Conservation (phyloP, 2,888 invertebrate species). For the Drosophila percnosoma region DNA sequence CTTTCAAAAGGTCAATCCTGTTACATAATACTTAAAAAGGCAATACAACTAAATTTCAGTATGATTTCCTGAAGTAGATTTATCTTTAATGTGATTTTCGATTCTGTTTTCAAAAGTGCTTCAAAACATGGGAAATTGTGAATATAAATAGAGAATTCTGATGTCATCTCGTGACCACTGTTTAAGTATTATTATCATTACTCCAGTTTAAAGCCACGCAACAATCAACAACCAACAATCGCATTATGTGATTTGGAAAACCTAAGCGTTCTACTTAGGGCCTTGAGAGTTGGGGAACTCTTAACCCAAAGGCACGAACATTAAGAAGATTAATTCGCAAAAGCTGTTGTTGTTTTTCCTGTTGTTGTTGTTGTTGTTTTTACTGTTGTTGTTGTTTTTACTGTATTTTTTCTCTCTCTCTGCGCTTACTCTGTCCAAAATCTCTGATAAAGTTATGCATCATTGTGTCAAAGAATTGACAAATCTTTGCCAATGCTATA, state of each 20-base stretch:
- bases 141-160: background rate
- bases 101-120: background rate
- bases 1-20: background rate
- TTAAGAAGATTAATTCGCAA: conserved; percentile 82
- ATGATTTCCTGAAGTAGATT: too few species aligned
- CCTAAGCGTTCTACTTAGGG: conserved; percentile 61
- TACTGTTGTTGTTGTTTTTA: conserved; percentile 57
- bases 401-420: conserved; percentile 7
- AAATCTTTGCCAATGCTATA: conserved; percentile 58
- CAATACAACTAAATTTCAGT: too few species aligned
- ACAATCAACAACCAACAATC: conserved; percentile 54
- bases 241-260: conserved; percentile 72
- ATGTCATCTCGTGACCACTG: background rate
- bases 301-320: conserved; percentile 61
- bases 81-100: background rate
- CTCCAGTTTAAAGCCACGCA: conserved; percentile 39
- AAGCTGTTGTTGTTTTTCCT: conserved; percentile 57
- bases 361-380: conserved; percentile 1
- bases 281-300: conserved; percentile 26
- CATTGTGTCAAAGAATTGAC: conserved; percentile 79
- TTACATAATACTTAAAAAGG: background rate
- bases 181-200: background rate
- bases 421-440: conserved; percentile 36
- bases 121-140: background rate
- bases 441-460: conserved; percentile 78